These are phyloP conservation scores for Wiebesia pumilae DNA, from an alignment of 1,140 invertebrate species.

Conservation along the genomic window DNA sequence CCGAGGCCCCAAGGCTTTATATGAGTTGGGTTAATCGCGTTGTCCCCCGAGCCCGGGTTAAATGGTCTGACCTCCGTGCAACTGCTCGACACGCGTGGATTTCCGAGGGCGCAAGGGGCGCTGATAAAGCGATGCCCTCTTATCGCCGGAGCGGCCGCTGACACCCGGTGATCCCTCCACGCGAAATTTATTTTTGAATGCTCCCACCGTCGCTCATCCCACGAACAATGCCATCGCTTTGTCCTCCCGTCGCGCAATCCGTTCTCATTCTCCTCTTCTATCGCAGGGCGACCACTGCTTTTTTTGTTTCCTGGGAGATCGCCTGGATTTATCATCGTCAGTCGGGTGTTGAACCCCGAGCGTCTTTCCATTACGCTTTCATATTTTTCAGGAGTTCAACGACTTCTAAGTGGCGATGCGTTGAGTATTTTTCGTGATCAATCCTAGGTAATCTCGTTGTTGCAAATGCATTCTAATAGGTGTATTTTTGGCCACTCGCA, in stretches of 20 bases:
- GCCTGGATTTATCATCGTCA: neutral
- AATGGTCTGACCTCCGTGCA: neutral
- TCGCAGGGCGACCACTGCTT: neutral
- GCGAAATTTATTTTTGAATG: neutral
- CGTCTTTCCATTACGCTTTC: neutral
- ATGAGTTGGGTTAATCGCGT: conserved; percentile 13
- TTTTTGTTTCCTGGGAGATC: neutral
- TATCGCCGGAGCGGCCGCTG: neutral
- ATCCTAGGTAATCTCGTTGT: too few species aligned
- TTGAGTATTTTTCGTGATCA: neutral
- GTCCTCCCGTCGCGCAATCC: neutral
- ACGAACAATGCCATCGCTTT: neutral
- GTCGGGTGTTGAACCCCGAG: neutral
- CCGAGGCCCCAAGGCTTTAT: conserved; percentile 21
- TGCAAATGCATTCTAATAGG: too few species aligned
- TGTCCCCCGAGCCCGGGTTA: conserved; percentile 22
- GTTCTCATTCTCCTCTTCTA: neutral
- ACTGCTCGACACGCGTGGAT: neutral
- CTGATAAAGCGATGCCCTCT: neutral
- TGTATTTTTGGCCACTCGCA: too few species aligned
- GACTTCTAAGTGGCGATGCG: neutral
- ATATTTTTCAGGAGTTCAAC: neutral
- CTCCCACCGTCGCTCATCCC: neutral
- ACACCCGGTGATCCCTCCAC: neutral
- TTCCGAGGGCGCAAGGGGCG: neutral